Conservation (phyloP, 2,888 invertebrate genomes). For the Caenorhabditis afra region DNA sequence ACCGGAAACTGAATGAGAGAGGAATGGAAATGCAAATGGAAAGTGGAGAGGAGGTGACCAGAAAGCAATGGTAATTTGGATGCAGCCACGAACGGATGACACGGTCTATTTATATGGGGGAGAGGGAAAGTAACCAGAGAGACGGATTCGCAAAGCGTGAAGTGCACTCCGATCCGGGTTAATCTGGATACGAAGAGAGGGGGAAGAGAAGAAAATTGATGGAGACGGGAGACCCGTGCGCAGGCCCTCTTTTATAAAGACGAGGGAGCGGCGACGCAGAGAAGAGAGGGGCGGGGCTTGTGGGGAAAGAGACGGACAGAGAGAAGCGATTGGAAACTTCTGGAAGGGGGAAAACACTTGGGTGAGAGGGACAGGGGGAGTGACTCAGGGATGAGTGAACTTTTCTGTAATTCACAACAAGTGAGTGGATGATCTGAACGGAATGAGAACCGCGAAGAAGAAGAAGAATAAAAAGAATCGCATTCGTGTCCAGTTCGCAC, state of each 20-base stretch:
- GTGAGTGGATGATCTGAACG: not conserved
- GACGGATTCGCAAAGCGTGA: conserved; percentile 43
- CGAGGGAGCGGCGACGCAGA: conserved; percentile 10
- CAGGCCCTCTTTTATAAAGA: conserved; percentile 52
- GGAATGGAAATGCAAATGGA: conserved; percentile 1
- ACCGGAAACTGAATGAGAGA: not conserved
- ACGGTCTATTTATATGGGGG: conserved; percentile 41
- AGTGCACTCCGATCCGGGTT: conserved; percentile 55
- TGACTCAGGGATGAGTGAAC: conserved; percentile 25
- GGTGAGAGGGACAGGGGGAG: too few relatives aligned
- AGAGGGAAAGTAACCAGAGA: conserved; percentile 19
- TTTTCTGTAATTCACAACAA: conserved; percentile 26
- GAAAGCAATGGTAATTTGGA: conserved; percentile 35
- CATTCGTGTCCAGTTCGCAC: conserved; percentile 38
- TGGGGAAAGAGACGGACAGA: conserved; percentile 19
- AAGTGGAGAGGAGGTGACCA: conserved; percentile 2
- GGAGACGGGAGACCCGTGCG: conserved; percentile 7
- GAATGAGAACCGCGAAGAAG: not conserved
- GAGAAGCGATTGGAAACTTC: conserved; percentile 30
- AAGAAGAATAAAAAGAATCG: not conserved
- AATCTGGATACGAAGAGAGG: conserved; percentile 42
- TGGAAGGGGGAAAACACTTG: conserved; percentile 12
- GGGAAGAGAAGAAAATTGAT: conserved; percentile 31
- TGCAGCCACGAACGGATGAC: conserved; percentile 14
- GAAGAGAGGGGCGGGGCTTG: conserved; percentile 18